Evolutionary conservation across 2,797 vertebrate species (phyloP), one percentile per base, ranked within the genome.

Genomic region (Hyperoplus lanceolatus): DNA sequence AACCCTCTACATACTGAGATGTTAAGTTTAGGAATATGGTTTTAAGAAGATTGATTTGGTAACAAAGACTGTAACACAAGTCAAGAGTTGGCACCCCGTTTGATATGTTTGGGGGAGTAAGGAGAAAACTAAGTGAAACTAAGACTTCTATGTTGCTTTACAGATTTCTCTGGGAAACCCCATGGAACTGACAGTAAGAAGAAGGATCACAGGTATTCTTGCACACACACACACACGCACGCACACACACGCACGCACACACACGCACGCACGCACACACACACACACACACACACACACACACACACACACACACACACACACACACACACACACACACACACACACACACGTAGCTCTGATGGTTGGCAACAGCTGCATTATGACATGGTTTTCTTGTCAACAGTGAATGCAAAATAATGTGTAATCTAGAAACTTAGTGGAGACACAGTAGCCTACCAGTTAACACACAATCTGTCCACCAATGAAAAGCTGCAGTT

Each of bases 101-200:
- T n/a, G 49, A 51, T 51, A 16, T 41, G 21, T 70, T 54, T 54
- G 3, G 12, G 57, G 16, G 13, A 54, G 39, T 69, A 58, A 43
- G 16, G 49, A 78, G 29, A 39, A 38, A 53, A 73, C 55, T 54
- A 56, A 49, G 8, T 78, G 49, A 83, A 65, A 9, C 38, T 82
- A 59, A 66, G 54, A 45, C 64, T 68, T 82, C 73, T 77, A 18
- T 75, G 78, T 78, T 79, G 21, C 53, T 74, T 84, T 74, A 68
- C 56, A 89, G 89, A 84, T 74, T 77, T 61, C n/a, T 75, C 61
- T 64, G 48, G 73, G 15, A 36, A 41, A 39, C 64, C 78, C 11
- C 14, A 39, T 49, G 61, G 57, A 16, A 66, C 63, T 63, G 16
- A 58, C 21, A 73, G 48, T 41, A 18, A 67, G 49, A 61, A 48